Percentiles rank a stretch among this genome's conserved stretches.
These are phyloP conservation scores for Mamestra configurata DNA, from an alignment of 1,140 invertebrate species.

Conservation along the genomic window DNA sequence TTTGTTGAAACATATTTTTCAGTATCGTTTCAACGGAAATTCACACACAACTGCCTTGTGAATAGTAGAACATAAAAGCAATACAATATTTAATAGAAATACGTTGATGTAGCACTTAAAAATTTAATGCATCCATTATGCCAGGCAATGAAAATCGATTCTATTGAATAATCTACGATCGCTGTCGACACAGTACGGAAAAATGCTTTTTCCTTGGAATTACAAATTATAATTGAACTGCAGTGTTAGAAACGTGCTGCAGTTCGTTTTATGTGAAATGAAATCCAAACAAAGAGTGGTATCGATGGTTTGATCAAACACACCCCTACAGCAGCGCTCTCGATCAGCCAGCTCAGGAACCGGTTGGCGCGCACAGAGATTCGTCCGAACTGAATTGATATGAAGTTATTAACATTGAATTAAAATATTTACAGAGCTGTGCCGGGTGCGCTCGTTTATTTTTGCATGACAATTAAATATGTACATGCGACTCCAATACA, in stretches of 20 bases:
- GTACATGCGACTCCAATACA: constrained; percentile 52
- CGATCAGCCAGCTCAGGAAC: constrained; percentile 50
- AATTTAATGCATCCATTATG: constrained; percentile 63
- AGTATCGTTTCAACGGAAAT: not conserved
- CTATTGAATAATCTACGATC: constrained; percentile 62
- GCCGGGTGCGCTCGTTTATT: constrained; percentile 67
- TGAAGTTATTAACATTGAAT: constrained; percentile 74
- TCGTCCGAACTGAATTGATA: constrained; percentile 53
- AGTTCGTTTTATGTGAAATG: constrained; percentile 36
- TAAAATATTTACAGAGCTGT: constrained; percentile 67
- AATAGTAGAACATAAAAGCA: constrained; percentile 27
- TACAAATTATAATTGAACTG: constrained; percentile 32
- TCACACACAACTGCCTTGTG: not conserved
- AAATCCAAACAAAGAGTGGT: constrained; percentile 48
- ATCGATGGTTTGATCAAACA: constrained; percentile 66
- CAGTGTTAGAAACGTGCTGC: constrained; percentile 33
- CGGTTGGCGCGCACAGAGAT: constrained; percentile 55
- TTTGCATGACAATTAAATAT: constrained; percentile 75
- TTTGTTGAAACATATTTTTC: not conserved
- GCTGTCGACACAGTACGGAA: constrained; percentile 17
- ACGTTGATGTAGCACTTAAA: constrained; percentile 53
- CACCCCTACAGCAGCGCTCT: constrained; percentile 55
- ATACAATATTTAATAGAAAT: constrained; percentile 43
- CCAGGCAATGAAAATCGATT: constrained; percentile 54
- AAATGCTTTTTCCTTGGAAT: constrained; percentile 40